Conservation (phyloP, 2,797 vertebrate species). For the Aplochiton taeniatus region DNA sequence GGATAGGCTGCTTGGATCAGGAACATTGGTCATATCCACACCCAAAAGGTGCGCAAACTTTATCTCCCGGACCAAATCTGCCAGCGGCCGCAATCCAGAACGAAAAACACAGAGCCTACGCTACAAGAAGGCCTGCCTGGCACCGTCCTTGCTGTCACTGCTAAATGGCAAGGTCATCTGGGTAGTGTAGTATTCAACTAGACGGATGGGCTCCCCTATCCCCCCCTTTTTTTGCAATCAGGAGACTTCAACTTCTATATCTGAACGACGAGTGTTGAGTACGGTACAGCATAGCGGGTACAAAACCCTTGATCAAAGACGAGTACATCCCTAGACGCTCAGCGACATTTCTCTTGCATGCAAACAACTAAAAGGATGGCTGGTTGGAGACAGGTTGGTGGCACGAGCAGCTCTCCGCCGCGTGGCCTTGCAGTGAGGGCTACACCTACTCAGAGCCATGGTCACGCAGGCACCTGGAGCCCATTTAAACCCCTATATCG, state of each 20-base stretch:
- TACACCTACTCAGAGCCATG: slow-evolving; percentile 21
- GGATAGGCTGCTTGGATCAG: slow-evolving; percentile 44
- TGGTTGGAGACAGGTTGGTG: slow-evolving; percentile 57
- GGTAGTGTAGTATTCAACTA: slow-evolving; percentile 63
- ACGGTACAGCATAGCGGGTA: too few relatives aligned
- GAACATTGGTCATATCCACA: slow-evolving; percentile 38
- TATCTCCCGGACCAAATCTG: slow-evolving; percentile 43
- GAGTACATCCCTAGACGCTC: not conserved
- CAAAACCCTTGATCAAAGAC: too few relatives aligned
- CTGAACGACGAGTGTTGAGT: slow-evolving; percentile 37
- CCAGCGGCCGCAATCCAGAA: slow-evolving; percentile 25
- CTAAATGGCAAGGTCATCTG: slow-evolving; percentile 53
- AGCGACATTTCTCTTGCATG: slow-evolving; percentile 65
- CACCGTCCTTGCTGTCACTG: slow-evolving; percentile 52
- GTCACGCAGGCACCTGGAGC: slow-evolving; percentile 35
- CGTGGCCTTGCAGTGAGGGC: slow-evolving; percentile 44
- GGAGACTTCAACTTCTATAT: slow-evolving; percentile 46
- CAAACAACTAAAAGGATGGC: slow-evolving; percentile 64
- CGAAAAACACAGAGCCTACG: slow-evolving; percentile 57
- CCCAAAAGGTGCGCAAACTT: slow-evolving; percentile 26
- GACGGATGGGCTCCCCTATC: slow-evolving; percentile 44
- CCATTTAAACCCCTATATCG: too few relatives aligned
- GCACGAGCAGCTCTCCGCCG: slow-evolving; percentile 46
- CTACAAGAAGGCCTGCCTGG: slow-evolving; percentile 65
- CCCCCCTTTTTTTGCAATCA: slow-evolving; percentile 20